A percentile compares a stretch with the other conserved stretches of the same genome.
phyloP scores from a whole-genome alignment of 2,888 invertebrate genomes.

The Clepsis dumicolana region DNA sequence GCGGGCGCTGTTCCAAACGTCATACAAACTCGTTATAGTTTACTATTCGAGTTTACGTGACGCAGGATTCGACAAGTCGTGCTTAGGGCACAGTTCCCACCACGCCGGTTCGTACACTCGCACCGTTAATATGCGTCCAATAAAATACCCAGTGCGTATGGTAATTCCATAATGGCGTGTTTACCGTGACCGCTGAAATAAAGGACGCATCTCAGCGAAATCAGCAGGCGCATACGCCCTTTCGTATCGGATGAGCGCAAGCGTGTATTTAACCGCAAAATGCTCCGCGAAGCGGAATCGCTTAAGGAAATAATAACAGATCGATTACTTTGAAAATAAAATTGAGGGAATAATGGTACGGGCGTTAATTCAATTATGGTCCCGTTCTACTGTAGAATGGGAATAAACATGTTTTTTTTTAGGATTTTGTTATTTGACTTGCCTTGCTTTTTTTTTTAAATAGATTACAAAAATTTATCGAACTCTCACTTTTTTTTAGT shows the following conservation, averaged over 20 bases:
- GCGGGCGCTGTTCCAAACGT: too few relatives aligned
- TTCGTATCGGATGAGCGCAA: background rate
- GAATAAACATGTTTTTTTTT: background rate
- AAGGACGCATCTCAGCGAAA: background rate
- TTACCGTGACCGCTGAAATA: conserved; percentile 62
- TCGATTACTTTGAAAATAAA: conserved; percentile 48
- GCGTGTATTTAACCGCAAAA: conserved; percentile 59
- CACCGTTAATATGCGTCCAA: conserved; percentile 72
- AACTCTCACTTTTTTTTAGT: too few relatives aligned
- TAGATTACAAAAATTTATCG: too few relatives aligned
- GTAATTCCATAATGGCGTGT: conserved; percentile 76
- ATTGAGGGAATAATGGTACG: conserved; percentile 26
- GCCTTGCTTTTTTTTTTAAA: too few relatives aligned
- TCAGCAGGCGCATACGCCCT: background rate
- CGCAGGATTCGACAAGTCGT: too few relatives aligned
- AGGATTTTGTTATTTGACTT: background rate
- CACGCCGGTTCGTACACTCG: conserved; percentile 48
- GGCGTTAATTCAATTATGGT: conserved; percentile 36
- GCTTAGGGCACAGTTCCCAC: conserved; percentile 51
- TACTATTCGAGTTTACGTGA: too few relatives aligned
- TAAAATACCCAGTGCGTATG: conserved; percentile 70
- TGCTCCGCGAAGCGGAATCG: conserved; percentile 54
- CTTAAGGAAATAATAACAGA: conserved; percentile 60
- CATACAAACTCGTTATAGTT: too few relatives aligned
- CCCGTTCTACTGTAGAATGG: background rate